Evolutionary conservation across 2,113 vertebrate species (phyloP).

Genomic region (Echinops telfairi): DNA sequence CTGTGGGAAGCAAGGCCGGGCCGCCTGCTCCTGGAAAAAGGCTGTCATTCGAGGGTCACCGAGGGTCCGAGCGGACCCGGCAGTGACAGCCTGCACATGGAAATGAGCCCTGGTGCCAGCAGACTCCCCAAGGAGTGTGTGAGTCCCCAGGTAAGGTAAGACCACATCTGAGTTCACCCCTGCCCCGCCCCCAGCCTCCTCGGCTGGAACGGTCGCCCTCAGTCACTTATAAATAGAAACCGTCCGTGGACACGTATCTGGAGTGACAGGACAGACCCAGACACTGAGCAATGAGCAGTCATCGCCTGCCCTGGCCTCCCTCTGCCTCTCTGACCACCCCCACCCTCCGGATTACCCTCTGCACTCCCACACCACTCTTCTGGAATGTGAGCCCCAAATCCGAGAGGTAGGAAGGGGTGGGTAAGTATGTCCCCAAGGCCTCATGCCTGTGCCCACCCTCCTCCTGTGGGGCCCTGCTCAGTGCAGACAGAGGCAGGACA

Average conservation of each 20-base stretch:
- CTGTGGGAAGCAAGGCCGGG: neutral
- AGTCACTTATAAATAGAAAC: conserved; percentile 87
- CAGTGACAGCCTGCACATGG: neutral
- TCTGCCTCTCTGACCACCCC: neutral
- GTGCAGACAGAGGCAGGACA: neutral
- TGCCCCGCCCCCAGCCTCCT: neutral
- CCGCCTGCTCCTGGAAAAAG: neutral
- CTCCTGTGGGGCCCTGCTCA: neutral
- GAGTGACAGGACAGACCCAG: conserved; percentile 70
- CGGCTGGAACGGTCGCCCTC: conserved; percentile 25
- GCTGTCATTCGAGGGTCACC: neutral
- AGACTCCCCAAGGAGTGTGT: conserved; percentile 1
- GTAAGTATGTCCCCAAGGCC: neutral
- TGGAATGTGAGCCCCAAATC: neutral
- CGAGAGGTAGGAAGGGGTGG: neutral
- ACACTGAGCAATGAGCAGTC: conserved; percentile 13
- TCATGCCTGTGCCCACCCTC: neutral
- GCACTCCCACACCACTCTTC: neutral
- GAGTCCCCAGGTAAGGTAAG: conserved; percentile 34
- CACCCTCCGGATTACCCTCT: neutral
- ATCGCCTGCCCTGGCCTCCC: conserved; percentile 28
- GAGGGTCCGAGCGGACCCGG: neutral
- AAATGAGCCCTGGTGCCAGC: neutral
- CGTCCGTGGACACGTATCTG: conserved; percentile 86
- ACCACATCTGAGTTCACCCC: neutral